Percentiles rank a stretch among this genome's conserved stretches.
phyloP scores from a whole-genome alignment of 64 coral and sea anemone genomes.

The Trachythela sp. region DNA sequence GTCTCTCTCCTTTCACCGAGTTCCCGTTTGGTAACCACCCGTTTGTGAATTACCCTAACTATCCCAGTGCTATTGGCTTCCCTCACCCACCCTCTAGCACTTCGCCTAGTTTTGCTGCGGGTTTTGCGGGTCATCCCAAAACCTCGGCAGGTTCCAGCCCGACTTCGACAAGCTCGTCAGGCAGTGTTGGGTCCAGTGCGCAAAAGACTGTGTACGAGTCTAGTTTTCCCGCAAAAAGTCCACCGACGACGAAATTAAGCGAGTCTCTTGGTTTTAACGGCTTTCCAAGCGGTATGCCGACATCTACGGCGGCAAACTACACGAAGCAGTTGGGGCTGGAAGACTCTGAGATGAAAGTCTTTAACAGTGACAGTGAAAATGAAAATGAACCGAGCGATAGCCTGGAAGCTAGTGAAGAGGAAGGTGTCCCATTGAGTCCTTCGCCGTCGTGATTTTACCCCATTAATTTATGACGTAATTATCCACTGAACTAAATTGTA shows the following conservation, averaged over 20 bases:
- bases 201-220: background rate
- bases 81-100: background rate
- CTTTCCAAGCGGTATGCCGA: background rate
- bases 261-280: constrained; percentile 15
- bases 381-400: constrained; percentile 4
- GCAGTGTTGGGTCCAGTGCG: background rate
- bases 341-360: background rate
- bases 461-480: background rate
- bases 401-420: background rate
- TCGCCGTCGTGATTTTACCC: background rate
- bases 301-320: background rate
- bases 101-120: background rate
- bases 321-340: background rate
- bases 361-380: constrained; percentile 15
- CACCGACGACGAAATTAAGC: background rate
- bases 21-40: background rate
- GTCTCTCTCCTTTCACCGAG: background rate
- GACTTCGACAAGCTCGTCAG: background rate
- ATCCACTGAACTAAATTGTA: background rate
- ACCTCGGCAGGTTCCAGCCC: background rate
- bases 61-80: background rate
- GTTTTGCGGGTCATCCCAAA: background rate
- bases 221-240: background rate
- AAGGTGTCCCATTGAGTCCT: background rate
- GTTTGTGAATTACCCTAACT: background rate